A percentile compares a stretch with the other conserved stretches of the same genome.
Conservation (phyloP, 2,797 vertebrate genomes). For the Tangara arthus region DNA sequence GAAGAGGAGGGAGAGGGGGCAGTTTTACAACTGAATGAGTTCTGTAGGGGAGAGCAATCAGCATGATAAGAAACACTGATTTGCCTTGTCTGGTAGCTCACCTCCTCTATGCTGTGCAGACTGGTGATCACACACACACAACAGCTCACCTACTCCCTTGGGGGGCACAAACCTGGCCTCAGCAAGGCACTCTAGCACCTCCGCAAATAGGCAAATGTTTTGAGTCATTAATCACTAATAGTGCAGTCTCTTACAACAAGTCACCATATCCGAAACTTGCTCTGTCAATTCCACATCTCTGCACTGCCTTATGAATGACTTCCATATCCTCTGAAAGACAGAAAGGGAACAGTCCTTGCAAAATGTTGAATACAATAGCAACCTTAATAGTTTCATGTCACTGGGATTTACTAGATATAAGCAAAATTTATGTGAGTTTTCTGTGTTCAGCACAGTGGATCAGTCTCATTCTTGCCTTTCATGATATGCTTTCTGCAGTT, state of each 20-base stretch:
- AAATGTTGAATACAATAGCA: neutral
- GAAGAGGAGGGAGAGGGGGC: rapidly evolving
- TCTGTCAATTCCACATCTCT: neutral
- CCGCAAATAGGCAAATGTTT: neutral
- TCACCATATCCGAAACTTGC: neutral
- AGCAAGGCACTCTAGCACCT: neutral
- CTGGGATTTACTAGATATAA: neutral
- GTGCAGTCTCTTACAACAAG: neutral
- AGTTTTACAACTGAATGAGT: neutral
- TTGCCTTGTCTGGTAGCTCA: neutral
- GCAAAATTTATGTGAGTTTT: neutral
- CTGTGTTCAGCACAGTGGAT: neutral
- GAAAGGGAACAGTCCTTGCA: neutral
- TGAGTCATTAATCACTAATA: neutral
- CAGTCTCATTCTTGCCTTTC: neutral
- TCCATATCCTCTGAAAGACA: neutral
- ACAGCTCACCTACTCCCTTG: neutral
- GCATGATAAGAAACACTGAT: neutral
- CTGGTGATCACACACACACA: neutral
- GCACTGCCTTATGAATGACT: neutral
- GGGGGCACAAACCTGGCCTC: neutral
- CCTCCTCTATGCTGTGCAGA: neutral
- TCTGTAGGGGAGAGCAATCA: neutral
- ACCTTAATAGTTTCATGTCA: neutral
- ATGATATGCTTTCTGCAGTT: neutral